Evolutionary conservation across 2,888 invertebrate genomes (phyloP).

Genomic region (Thalpophila matura): DNA sequence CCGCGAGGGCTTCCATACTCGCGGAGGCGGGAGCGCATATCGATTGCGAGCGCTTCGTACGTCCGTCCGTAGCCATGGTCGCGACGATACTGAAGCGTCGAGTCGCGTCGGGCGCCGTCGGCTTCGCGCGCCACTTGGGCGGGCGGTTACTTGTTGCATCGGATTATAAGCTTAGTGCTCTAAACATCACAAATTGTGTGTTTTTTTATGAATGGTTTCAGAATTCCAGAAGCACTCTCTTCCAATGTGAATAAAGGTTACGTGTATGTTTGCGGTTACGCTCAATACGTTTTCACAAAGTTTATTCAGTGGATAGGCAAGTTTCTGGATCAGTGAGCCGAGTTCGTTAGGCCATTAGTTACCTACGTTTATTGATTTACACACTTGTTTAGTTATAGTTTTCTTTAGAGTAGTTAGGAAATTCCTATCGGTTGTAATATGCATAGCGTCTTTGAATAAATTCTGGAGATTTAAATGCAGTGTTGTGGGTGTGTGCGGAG

Average conservation of each 20-base stretch:
- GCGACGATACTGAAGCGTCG: slow-evolving; percentile 85
- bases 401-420: slow-evolving; percentile 43
- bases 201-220: slow-evolving; percentile 65
- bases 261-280: slow-evolving; percentile 15
- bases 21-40: slow-evolving; percentile 93
- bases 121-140: slow-evolving; percentile 67
- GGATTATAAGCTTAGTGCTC: slow-evolving; percentile 76
- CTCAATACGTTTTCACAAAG: slow-evolving; percentile 36
- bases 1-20: slow-evolving; percentile 92
- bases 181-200: slow-evolving; percentile 77
- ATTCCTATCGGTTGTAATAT: slow-evolving; percentile 39
- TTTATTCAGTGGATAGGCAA: slow-evolving; percentile 52
- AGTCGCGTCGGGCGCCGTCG: slow-evolving; percentile 27
- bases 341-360: slow-evolving; percentile 48
- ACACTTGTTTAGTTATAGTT: slow-evolving; percentile 42
- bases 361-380: slow-evolving; percentile 52
- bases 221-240: slow-evolving; percentile 13
- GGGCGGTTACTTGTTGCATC: slow-evolving; percentile 85
- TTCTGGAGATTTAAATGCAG: slow-evolving; percentile 7
- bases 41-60: slow-evolving; percentile 94
- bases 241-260: slow-evolving; percentile 17
- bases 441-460: slow-evolving; percentile 36
- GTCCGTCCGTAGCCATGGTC: slow-evolving; percentile 92
- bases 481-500: slow-evolving; percentile 2
- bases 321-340: slow-evolving; percentile 54